These are phyloP conservation scores for Rhopalosiphum padi DNA, from an alignment of 1,140 invertebrate species.

Conservation along the genomic window DNA sequence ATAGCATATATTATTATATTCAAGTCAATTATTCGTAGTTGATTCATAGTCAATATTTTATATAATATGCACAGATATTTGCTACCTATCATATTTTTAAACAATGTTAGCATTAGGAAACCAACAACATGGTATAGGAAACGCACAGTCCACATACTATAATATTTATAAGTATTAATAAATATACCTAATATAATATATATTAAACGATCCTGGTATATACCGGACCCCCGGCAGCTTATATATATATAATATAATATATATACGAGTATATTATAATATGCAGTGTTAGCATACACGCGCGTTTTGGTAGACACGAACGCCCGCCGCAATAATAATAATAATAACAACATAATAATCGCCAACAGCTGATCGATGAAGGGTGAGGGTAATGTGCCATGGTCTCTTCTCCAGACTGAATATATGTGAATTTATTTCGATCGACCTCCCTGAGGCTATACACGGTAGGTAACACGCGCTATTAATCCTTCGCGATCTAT, in stretches of 20 bases:
- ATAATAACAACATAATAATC: background rate
- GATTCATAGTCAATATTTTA: too few species aligned
- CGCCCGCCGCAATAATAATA: background rate
- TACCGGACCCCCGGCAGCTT: background rate
- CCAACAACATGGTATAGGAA: too few species aligned
- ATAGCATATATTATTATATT: too few species aligned
- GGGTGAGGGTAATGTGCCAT: background rate
- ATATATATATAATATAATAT: background rate
- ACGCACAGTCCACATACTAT: too few species aligned
- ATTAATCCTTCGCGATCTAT: conserved; percentile 1
- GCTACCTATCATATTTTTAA: too few species aligned
- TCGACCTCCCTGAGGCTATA: background rate
- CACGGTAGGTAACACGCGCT: background rate
- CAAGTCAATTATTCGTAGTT: too few species aligned
- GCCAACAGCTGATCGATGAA: background rate
- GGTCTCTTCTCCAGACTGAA: background rate
- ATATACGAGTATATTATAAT: background rate
- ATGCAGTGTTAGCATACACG: background rate
- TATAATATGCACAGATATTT: too few species aligned
- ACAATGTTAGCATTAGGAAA: too few species aligned
- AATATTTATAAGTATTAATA: background rate
- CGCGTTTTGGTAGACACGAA: background rate
- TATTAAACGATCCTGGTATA: background rate
- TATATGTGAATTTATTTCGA: background rate
- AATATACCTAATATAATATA: background rate